phyloP scores from a whole-genome alignment of 2,888 invertebrate genomes.

The Andricus curvator region DNA sequence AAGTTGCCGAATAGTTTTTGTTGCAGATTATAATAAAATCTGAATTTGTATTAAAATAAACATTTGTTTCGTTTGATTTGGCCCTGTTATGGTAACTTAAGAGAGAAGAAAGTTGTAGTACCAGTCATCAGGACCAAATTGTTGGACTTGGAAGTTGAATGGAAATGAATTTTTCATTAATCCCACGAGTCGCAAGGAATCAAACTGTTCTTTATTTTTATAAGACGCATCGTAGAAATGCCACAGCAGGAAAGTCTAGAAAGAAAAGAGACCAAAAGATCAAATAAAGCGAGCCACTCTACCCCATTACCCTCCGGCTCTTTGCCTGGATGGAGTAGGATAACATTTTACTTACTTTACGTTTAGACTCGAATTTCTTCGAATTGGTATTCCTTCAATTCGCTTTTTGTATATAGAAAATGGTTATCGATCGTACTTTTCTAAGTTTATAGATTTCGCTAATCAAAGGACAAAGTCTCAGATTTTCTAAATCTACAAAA shows the following conservation, averaged over 20 bases:
- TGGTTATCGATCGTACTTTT: constrained; percentile 5
- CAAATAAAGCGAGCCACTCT: constrained; percentile 37
- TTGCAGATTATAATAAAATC: background rate
- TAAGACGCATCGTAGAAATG: constrained; percentile 33
- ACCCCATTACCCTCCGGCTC: constrained; percentile 39
- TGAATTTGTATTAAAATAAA: background rate
- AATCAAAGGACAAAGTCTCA: background rate
- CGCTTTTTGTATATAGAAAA: constrained; percentile 4
- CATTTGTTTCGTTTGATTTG: background rate
- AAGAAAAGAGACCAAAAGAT: constrained; percentile 37
- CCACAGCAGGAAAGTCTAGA: constrained; percentile 18
- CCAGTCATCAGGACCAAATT: background rate
- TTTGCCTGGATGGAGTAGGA: constrained; percentile 32
- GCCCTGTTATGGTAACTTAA: background rate
- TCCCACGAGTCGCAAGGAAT: constrained; percentile 17
- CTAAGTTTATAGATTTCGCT: background rate
- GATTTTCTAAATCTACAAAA: too few species aligned
- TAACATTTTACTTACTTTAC: constrained; percentile 37
- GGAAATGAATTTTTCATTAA: constrained; percentile 23
- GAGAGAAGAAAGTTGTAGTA: background rate
- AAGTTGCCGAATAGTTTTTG: background rate
- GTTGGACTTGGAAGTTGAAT: constrained; percentile 20
- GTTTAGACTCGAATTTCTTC: constrained; percentile 31
- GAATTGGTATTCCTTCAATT: constrained; percentile 20
- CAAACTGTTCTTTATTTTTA: constrained; percentile 29